Evolutionary conservation across 2,888 invertebrate genomes (phyloP), one percentile per base, ranked within the genome.

Genomic region (Abscondita cerata): DNA sequence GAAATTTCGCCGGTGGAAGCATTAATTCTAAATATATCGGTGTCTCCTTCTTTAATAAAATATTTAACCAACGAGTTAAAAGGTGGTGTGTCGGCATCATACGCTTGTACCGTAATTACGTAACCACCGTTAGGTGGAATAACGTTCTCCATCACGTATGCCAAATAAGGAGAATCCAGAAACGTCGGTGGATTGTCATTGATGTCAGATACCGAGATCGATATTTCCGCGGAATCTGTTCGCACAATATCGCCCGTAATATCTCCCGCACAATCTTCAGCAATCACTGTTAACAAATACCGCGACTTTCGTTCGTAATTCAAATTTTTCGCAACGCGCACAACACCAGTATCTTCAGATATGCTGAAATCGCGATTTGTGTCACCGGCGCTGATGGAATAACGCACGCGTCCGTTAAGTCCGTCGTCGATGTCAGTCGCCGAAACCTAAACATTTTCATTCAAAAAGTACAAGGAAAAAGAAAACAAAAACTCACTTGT

Each of bases 101-200:
- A 90, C 19, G 96, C 96, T 70, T 89, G 88, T 51, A 96, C 92
- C 70, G 92, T 89, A 73, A 90, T 86, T 70, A 93, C 88, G 78
- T 91, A 92, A 54, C 91, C 92, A 72, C 85, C 89, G 72, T 88
- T 90, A 51, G 91, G 90, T 58, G 92, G 91, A 66, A 92, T 87
- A 73, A 92, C 89, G 79, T 95, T 94, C 83, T 98, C 97, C 90
- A 95, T 93, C 59, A 96, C 95, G 78, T 92, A 91, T 2, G 95
- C 94, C 76, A 94, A 83, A 81, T 96, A 96, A 0, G 96, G 96
- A n/a, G 96, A 95, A 81, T 97, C 93, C 70, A 94, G 83, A 81
- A 97, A 97, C 44, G 93, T 90, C 44, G 97, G 97, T 25, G 92
- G 90, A 77, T 95, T 95, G 82, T 97, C 96, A 81, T 97, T 96